These are phyloP conservation scores for Xylocopa sonorina DNA, from an alignment of 1,140 invertebrate genomes.

Conservation along the genomic window DNA sequence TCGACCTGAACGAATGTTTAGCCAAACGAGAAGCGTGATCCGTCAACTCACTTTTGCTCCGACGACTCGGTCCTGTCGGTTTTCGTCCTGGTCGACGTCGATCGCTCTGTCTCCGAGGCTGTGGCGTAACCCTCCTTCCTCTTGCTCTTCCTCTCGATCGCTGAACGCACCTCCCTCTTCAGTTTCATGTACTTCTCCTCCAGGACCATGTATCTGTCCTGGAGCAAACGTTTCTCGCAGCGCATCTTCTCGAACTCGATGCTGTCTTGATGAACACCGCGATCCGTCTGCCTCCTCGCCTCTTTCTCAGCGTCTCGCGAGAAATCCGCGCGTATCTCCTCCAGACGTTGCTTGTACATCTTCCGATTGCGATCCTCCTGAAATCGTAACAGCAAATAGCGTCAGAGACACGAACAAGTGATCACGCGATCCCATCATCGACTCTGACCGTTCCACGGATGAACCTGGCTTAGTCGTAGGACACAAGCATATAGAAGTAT, in stretches of 20 bases:
- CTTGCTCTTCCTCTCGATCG: constrained; percentile 83
- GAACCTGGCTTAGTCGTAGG: too few relatives aligned
- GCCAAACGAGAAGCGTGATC: neutral
- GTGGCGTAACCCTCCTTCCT: constrained; percentile 84
- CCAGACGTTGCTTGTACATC: constrained; percentile 85
- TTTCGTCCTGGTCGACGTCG: constrained; percentile 80
- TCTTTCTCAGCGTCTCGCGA: constrained; percentile 83
- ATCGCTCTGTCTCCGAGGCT: constrained; percentile 89
- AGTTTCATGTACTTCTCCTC: constrained; percentile 91
- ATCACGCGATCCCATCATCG: too few relatives aligned
- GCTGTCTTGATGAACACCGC: constrained; percentile 78
- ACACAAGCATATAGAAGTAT: too few relatives aligned
- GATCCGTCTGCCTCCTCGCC: constrained; percentile 78
- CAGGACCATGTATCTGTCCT: constrained; percentile 90
- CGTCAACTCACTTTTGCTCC: constrained; percentile 79
- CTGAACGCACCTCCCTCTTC: constrained; percentile 88
- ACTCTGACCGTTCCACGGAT: too few relatives aligned
- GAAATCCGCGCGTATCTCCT: constrained; percentile 85
- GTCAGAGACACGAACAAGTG: neutral
- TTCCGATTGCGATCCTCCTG: constrained; percentile 84
- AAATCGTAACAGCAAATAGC: constrained; percentile 23
- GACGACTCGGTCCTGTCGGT: constrained; percentile 78
- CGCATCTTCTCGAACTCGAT: constrained; percentile 85
- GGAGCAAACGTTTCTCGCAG: constrained; percentile 87
- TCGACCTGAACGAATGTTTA: neutral